phyloP scores from a whole-genome alignment of 2,113 vertebrate genomes.

The Brachyistius frenatus region DNA sequence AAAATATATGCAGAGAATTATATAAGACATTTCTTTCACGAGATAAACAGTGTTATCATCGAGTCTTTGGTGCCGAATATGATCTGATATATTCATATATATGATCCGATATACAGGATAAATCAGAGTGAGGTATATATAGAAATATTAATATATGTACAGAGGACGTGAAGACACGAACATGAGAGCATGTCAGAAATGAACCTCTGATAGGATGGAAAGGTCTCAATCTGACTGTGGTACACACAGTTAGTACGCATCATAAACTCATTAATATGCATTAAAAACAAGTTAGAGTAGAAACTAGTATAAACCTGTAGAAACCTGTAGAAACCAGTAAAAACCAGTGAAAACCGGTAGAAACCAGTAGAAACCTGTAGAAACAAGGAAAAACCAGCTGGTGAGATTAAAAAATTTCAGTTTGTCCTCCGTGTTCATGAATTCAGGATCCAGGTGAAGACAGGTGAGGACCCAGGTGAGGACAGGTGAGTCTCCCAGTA shows the following conservation, averaged over 20 bases:
- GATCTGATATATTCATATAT: not conserved
- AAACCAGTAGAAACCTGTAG: no score
- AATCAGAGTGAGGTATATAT: not conserved
- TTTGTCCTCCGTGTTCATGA: no score
- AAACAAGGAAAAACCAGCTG: not conserved
- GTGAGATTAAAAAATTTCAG: not conserved
- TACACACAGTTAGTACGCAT: not conserved
- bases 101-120: not conserved
- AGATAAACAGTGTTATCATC: not conserved
- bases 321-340: no score
- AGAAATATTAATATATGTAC: not conserved
- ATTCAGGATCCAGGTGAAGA: no score
- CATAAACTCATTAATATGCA: not conserved
- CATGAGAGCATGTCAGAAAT: no score
- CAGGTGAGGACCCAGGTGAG: not conserved
- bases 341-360: no score
- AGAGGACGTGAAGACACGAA: no score
- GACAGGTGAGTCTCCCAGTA: conserved; percentile 2
- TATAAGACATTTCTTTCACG: conserved; percentile 30
- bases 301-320: not conserved
- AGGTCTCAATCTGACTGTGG: not conserved
- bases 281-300: not conserved
- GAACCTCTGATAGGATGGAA: no score
- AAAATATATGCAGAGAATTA: conserved; percentile 51
- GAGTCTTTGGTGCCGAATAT: conserved; percentile 43